phyloP scores from a whole-genome alignment of 2,113 vertebrate genomes.

The Gallinago paraguaiae region DNA sequence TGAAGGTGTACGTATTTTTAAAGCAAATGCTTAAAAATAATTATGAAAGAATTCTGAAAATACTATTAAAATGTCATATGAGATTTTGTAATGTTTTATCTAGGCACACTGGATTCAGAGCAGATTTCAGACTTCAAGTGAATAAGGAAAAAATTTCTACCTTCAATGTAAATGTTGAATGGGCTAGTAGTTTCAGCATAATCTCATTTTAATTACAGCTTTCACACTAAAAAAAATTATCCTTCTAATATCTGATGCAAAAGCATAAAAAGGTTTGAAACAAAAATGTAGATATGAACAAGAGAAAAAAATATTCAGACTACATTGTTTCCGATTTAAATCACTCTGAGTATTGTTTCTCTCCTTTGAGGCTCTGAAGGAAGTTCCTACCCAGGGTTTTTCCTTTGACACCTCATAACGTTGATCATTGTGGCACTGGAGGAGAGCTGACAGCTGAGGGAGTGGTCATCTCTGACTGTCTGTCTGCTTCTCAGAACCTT shows the following conservation, averaged over 20 bases:
- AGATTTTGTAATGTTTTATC: background rate
- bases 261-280: background rate
- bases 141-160: background rate
- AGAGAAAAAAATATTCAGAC: background rate
- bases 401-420: background rate
- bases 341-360: background rate
- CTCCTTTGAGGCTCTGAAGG: background rate
- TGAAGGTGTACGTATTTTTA: background rate
- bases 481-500: background rate
- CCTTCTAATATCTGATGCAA: background rate
- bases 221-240: background rate
- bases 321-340: background rate
- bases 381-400: background rate
- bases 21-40: background rate
- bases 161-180: background rate
- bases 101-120: background rate
- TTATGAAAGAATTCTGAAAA: background rate
- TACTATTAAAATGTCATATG: background rate
- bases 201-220: background rate
- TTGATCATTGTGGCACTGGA: background rate
- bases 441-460: background rate
- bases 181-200: background rate
- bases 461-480: background rate
- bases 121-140: background rate
- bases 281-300: background rate